Percentiles rank a stretch among this genome's conserved stretches.
Conservation (phyloP, 2,797 vertebrate genomes). For the Characodon lateralis region DNA sequence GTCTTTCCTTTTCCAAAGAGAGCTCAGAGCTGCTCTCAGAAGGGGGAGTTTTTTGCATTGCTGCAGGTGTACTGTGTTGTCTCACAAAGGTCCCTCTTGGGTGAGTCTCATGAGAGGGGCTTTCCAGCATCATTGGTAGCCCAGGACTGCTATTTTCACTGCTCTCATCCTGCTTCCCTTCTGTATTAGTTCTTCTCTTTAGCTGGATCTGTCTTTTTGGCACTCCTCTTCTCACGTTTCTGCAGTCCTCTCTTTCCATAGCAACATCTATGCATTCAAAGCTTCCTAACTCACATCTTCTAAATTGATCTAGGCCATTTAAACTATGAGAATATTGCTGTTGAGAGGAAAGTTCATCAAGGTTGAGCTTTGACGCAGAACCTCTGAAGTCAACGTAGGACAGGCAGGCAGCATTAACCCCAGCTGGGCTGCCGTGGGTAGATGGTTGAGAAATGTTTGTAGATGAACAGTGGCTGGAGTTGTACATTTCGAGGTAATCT, state of each 20-base stretch:
- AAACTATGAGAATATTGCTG: slow-evolving; percentile 54
- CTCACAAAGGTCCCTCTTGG: slow-evolving; percentile 71
- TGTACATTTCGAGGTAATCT: slow-evolving; percentile 88
- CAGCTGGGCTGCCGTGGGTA: slow-evolving; percentile 84
- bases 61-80: slow-evolving; percentile 79
- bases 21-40: slow-evolving; percentile 49
- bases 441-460: slow-evolving; percentile 84
- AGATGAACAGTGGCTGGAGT: slow-evolving; percentile 83
- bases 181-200: slow-evolving; percentile 83
- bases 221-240: slow-evolving; percentile 86
- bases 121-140: slow-evolving; percentile 54
- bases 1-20: slow-evolving; percentile 57
- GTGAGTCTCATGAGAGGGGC: slow-evolving; percentile 57
- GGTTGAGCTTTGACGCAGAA: slow-evolving; percentile 72
- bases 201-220: slow-evolving; percentile 95
- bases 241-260: slow-evolving; percentile 84
- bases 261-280: slow-evolving; percentile 91
- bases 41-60: slow-evolving; percentile 61
- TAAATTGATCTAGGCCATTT: slow-evolving; percentile 69
- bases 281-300: slow-evolving; percentile 79
- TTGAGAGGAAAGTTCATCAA: slow-evolving; percentile 67
- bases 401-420: slow-evolving; percentile 74
- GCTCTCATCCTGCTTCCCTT: slow-evolving; percentile 78
- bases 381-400: slow-evolving; percentile 81
- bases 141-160: slow-evolving; percentile 78